Conservation (phyloP, 2,888 invertebrate species). For the Drosophila neoperkinsi region DNA sequence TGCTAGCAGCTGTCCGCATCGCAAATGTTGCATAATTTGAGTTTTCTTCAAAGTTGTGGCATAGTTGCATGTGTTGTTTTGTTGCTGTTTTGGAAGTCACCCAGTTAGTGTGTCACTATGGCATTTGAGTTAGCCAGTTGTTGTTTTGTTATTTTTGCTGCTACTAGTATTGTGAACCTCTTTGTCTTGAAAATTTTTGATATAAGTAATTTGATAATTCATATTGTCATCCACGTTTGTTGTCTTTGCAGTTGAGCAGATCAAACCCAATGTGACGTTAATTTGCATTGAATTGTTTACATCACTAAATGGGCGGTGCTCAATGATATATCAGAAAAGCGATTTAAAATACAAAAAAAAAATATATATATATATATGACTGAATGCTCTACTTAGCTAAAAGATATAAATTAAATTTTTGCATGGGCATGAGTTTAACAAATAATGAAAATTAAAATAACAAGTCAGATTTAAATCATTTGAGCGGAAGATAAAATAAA, state of each 20-base stretch:
- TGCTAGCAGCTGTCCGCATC: slow-evolving; percentile 61
- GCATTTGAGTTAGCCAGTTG: slow-evolving; percentile 66
- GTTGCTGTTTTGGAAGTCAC: slow-evolving; percentile 69
- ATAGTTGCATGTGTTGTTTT: slow-evolving; percentile 43
- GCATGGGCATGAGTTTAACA: neutral
- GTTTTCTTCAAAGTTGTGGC: slow-evolving; percentile 57
- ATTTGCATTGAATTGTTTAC: slow-evolving; percentile 49
- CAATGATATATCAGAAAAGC: slow-evolving; percentile 3
- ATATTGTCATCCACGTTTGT: slow-evolving; percentile 52
- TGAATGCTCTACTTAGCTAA: neutral
- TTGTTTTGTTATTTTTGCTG: slow-evolving; percentile 31
- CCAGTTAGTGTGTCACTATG: slow-evolving; percentile 81
- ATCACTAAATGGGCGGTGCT: slow-evolving; percentile 29
- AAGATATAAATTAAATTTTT: neutral
- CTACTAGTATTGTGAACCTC: slow-evolving; percentile 23
- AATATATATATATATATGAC: neutral
- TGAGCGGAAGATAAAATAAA: neutral
- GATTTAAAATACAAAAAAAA: slow-evolving; percentile 4
- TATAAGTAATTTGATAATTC: slow-evolving; percentile 69
- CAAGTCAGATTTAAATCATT: neutral
- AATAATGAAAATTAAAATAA: neutral
- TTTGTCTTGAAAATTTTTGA: slow-evolving; percentile 38
- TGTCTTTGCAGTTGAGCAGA: slow-evolving; percentile 28
- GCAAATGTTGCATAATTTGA: slow-evolving; percentile 69
- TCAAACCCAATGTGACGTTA: slow-evolving; percentile 43